Base-by-base conservation (phyloP, 2,113 vertebrate genomes). In the Pteruthius melanotis region DNA sequence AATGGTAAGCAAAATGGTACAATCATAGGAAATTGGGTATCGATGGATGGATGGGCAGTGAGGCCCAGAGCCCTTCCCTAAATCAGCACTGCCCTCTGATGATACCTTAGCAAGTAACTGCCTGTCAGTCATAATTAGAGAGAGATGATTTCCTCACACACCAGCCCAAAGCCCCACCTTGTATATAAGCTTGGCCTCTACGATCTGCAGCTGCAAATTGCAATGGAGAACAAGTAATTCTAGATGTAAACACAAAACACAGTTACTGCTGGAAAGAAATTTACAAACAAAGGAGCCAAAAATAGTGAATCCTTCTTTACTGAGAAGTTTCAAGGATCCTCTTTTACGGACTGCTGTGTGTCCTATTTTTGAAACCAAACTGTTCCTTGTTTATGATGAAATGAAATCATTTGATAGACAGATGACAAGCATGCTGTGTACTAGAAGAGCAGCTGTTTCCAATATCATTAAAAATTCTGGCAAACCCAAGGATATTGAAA, bases 391-490 rank as follows among this genome's bases (percentile, higher is more conserved):
- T 88, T 80, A 59, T 74, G 50, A 59, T 80, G 37, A 90, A 94
- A 76, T 90, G 8, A 83, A 88, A 47, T 74, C 0, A 50, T 77
- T 95, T 94, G 83, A 91, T 37, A 82, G 77, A 85, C 44, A 88
- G 79, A 92, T 89, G 89, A 87, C 80, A 95, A 69, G 47, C 68
- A 63, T 95, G 49, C n/a, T 80, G 59, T 90, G 64, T 92, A 50
- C 72, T 78, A 78, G 60, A 90, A 87, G 16, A 82, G 56, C 91
- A 96, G 94, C 89, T 95, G 91, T 77, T 81, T 68, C 76, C 83
- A 89, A 11, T 83, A 56, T 53, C 59, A 80, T 71, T 78, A 89
- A 89, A 94, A 82, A 64, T 72, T n/a, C 85, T 89, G 53, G 72
- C 56, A 83, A 92, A 89, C 24, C 7, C 50, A 66, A 90, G 60